Conservation (phyloP, 2,797 vertebrate species). For the Anguilla anguilla region DNA sequence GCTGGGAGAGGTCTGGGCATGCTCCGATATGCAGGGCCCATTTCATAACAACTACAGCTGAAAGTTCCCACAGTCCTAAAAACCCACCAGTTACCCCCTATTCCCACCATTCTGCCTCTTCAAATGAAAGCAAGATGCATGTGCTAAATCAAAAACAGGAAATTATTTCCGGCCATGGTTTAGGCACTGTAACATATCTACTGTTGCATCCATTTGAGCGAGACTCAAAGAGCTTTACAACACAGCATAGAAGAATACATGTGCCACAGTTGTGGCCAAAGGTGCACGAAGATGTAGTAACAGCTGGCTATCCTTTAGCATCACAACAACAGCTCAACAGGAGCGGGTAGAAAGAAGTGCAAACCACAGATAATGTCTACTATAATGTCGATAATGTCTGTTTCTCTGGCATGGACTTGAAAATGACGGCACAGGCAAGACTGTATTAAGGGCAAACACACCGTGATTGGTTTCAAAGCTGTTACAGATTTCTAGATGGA, state of each 20-base stretch:
- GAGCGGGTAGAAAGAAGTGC: neutral
- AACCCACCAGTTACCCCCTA: neutral
- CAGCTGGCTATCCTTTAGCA: neutral
- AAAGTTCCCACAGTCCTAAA: constrained; percentile 22
- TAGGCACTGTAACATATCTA: neutral
- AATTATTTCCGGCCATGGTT: neutral
- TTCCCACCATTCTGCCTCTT: neutral
- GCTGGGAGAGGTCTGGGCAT: constrained; percentile 5
- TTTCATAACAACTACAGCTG: constrained; percentile 17
- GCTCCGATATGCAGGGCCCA: constrained; percentile 15
- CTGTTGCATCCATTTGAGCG: neutral
- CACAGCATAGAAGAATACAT: neutral
- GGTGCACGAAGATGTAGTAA: neutral
- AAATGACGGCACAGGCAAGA: neutral
- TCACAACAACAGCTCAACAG: neutral
- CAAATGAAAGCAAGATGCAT: neutral
- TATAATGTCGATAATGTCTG: too few relatives aligned
- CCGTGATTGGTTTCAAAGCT: neutral
- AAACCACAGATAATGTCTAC: neutral
- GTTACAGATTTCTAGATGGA: neutral
- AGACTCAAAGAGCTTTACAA: neutral
- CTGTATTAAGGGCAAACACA: neutral
- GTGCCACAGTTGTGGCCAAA: neutral
- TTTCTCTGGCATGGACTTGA: neutral
- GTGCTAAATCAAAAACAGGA: neutral